Percentiles rank a stretch among this genome's conserved stretches.
phyloP scores from a whole-genome alignment of 2,888 invertebrate species.

The Eretmocerus hayati region DNA sequence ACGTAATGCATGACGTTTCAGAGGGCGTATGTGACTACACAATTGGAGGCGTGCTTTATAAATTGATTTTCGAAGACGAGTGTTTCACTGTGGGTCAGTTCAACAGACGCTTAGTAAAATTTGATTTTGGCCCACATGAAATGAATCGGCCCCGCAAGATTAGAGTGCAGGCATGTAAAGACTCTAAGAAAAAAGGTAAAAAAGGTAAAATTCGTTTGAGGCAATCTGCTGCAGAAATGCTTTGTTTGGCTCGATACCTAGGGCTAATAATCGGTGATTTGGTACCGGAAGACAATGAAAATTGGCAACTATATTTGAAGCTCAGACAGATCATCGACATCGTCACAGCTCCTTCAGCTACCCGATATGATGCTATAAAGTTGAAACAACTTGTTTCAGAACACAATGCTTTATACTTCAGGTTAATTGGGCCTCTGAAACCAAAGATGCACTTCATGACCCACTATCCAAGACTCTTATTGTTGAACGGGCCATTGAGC shows the following conservation, averaged over 20 bases:
- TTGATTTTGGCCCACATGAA: background rate
- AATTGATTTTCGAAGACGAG: too few species aligned
- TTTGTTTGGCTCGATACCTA: background rate
- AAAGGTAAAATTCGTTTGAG: background rate
- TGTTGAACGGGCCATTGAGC: background rate
- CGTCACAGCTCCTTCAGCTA: background rate
- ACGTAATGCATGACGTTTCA: too few species aligned
- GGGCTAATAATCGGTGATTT: background rate
- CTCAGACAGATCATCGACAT: background rate
- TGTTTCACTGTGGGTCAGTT: too few species aligned
- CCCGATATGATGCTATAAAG: background rate
- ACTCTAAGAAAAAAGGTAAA: background rate
- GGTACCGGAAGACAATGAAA: background rate
- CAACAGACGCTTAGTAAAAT: background rate
- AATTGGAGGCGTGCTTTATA: too few species aligned
- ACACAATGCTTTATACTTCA: background rate
- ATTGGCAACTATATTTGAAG: background rate
- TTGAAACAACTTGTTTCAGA: background rate
- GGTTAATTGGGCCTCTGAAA: background rate
- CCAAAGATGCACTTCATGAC: conserved; percentile 1
- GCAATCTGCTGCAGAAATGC: background rate
- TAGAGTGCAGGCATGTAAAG: background rate
- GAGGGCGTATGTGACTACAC: too few species aligned
- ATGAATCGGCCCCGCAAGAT: background rate
- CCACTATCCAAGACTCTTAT: background rate